Evolutionary conservation across 2,888 invertebrate species (phyloP), one percentile per base, ranked within the genome.

Genomic region (Nomada goodeniana): DNA sequence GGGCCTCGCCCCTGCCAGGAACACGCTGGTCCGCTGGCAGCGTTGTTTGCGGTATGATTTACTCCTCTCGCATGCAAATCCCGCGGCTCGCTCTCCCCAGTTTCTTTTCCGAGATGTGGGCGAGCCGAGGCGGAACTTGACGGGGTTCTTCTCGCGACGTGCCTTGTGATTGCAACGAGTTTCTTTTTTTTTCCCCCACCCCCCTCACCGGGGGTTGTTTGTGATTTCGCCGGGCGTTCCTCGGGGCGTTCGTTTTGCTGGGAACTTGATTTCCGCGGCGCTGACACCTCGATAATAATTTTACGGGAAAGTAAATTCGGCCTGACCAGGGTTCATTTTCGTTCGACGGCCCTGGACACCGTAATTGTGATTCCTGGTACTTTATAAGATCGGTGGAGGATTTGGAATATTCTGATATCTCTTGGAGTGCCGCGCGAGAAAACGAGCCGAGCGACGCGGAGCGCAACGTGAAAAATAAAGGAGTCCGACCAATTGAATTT

Each of bases 31-130:
- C 36, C 29, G 68, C 85, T 64, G 82, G 73, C 84, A 61, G 80
- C 86, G 90, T 91, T 92, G 90, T 92, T 92, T 91, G 91, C 88
- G 84, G 90, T 91, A 90, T 92, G 92, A 92, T 92, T 91, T 90
- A 91, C 90, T 89, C 89, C 80, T 88, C 89, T 90, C 88, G 88
- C 88, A 91, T 91, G 92, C 89, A 91, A 92, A 92, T 92, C 86
- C 86, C 70, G 77, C 81, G 65, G 76, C 83, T 78, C 29, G 44
- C 68, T 69, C 79, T 64, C 67, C 47, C 36, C 60, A 47, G 10
- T 59, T 69, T 57, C 74, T 74, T 73, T 59, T 36, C 36, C 20
- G 44, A 18, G 67, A 71, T 42, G 70, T 71, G 70, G 70, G 70
- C 70, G 70, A 61, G 36, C 50, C 70, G 36, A 50, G 60, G 36